Percentiles rank a stretch among this genome's conserved stretches.
Evolutionary conservation across 1,140 invertebrate genomes (phyloP).

Genomic region (Tetraneura akinire): DNA sequence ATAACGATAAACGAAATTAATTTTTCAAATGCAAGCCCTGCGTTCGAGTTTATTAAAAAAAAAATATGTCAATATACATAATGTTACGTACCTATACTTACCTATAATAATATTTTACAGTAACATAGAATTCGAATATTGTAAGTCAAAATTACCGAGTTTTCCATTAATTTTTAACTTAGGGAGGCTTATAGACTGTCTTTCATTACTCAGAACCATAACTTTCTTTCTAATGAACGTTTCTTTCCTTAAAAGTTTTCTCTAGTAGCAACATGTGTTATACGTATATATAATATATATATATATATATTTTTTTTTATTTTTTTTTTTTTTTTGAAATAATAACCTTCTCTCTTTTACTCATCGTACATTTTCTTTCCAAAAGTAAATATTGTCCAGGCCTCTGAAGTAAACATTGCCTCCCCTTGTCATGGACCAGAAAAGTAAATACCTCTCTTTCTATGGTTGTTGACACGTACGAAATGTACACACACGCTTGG

Average conservation of each 20-base stretch:
- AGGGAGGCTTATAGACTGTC: not conserved
- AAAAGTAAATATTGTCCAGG: slow-evolving; percentile 37
- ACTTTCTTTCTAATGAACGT: not conserved
- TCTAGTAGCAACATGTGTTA: not conserved
- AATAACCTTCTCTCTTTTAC: not conserved
- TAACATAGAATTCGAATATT: not conserved
- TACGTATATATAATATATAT: no score
- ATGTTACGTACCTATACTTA: no score
- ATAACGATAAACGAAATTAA: no score
- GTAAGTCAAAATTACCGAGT: no score
- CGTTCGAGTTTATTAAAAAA: no score
- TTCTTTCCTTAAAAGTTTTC: not conserved
- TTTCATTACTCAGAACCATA: slow-evolving; percentile 3
- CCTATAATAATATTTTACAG: not conserved
- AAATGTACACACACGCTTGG: slow-evolving; percentile 13
- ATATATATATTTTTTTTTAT: not conserved
- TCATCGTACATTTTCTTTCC: not conserved
- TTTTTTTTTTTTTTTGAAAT: slow-evolving; percentile 21
- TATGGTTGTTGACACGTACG: slow-evolving; percentile 18
- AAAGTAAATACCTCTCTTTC: slow-evolving; percentile 17
- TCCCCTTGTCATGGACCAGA: not conserved
- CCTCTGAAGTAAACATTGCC: not conserved
- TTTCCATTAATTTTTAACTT: not conserved
- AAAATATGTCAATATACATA: no score
- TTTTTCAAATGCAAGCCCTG: no score